Percentiles rank a stretch among this genome's conserved stretches.
Evolutionary conservation across 1,140 invertebrate species (phyloP).

Genomic region (Aethina tumida): DNA sequence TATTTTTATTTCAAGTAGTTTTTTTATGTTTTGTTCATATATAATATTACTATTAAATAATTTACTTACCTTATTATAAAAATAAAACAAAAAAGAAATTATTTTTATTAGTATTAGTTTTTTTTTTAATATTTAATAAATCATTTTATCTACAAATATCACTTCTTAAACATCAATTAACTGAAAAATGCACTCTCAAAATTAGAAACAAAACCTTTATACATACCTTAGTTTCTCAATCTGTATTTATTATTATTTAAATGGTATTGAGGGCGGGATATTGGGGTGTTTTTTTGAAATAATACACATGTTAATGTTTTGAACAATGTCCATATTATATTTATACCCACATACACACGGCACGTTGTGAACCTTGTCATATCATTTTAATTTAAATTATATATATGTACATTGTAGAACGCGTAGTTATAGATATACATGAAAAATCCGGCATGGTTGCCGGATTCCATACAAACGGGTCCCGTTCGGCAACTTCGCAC

Average conservation of each 20-base stretch:
- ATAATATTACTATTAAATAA: no score
- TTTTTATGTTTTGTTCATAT: no score
- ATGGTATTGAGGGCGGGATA: no score
- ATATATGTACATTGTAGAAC: constrained; percentile 63
- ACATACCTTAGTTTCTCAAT: constrained; percentile 1
- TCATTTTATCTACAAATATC: no score
- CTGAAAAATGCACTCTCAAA: no score
- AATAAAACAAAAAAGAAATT: no score
- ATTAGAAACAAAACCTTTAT: no score
- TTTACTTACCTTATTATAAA: no score
- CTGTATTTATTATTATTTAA: background rate
- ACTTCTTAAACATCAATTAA: no score
- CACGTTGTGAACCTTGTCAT: constrained; percentile 77
- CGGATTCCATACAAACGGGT: constrained; percentile 18
- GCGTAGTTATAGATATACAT: constrained; percentile 55
- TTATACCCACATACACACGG: constrained; percentile 74
- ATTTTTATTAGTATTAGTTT: no score
- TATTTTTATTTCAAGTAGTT: no score
- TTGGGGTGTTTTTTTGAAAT: constrained; percentile 11
- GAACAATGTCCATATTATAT: constrained; percentile 80
- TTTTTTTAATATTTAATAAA: no score
- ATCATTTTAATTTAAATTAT: constrained; percentile 39
- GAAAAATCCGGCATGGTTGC: constrained; percentile 23
- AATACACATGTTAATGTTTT: constrained; percentile 39
- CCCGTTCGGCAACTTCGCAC: constrained; percentile 2